phyloP scores from a whole-genome alignment of 2,113 vertebrate species.

The Ameiurus melas region DNA sequence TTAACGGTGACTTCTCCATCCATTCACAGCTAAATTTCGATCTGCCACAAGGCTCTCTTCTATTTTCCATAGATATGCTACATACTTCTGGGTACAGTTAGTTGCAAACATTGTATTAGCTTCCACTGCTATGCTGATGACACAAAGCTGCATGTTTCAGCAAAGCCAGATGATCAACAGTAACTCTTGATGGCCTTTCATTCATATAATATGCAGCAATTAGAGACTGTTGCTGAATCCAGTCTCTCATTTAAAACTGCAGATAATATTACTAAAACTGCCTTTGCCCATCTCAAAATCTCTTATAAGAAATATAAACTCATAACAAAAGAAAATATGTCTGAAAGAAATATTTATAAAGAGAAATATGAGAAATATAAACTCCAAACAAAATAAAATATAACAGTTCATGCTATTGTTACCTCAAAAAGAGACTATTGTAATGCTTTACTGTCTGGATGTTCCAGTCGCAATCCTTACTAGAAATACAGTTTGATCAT shows the following conservation, averaged over 20 bases:
- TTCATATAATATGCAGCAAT: not conserved
- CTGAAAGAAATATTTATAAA: too few species aligned
- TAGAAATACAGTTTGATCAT: not conserved
- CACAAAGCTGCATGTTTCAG: not conserved
- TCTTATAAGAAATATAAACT: too few species aligned
- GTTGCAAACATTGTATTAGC: not conserved
- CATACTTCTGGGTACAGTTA: not conserved
- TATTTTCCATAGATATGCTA: not conserved
- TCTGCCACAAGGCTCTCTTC: not conserved
- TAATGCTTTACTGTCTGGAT: not conserved
- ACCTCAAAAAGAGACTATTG: not conserved
- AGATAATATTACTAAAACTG: too few species aligned
- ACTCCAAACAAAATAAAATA: too few species aligned
- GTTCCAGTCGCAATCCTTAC: not conserved
- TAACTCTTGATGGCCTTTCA: not conserved
- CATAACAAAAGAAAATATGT: too few species aligned
- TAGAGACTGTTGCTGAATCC: too few species aligned
- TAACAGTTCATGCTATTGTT: too few species aligned
- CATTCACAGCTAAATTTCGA: not conserved
- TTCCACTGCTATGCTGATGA: not conserved
- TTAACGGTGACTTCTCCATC: not conserved
- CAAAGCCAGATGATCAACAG: not conserved
- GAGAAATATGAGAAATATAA: too few species aligned
- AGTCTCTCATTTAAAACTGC: too few species aligned
- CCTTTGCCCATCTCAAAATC: too few species aligned